These are phyloP conservation scores for Poecile atricapillus DNA, from an alignment of 2,113 vertebrate genomes.

Conservation along the genomic window DNA sequence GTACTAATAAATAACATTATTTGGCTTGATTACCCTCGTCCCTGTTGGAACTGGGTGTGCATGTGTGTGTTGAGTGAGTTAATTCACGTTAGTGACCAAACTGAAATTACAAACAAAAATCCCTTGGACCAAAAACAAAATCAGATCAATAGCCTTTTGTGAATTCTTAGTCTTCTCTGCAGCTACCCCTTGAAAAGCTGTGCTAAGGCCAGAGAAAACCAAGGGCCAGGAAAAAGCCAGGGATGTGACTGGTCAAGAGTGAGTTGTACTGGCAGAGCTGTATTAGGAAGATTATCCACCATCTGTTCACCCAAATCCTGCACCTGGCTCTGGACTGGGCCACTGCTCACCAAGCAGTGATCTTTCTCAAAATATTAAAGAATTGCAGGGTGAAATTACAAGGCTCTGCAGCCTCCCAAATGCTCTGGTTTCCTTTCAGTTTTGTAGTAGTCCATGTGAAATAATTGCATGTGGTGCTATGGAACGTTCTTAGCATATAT, in stretches of 20 bases:
- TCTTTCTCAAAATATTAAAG: constrained; percentile 10
- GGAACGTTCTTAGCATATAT: background rate
- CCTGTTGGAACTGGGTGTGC: background rate
- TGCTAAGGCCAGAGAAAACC: background rate
- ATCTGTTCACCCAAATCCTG: constrained; percentile 55
- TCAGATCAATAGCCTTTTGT: constrained; percentile 1
- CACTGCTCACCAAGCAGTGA: background rate
- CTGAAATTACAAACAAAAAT: background rate
- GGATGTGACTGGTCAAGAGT: constrained; percentile 11
- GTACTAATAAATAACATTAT: background rate
- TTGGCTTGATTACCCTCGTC: background rate
- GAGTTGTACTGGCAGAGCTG: constrained; percentile 30
- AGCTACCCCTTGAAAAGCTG: background rate
- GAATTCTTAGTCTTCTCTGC: background rate
- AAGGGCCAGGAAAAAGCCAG: background rate
- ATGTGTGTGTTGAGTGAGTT: background rate
- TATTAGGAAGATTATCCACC: constrained; percentile 41
- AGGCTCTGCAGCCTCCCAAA: background rate
- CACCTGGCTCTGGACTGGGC: constrained; percentile 27
- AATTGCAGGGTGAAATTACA: background rate
- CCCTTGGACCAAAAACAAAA: background rate
- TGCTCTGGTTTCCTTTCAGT: background rate
- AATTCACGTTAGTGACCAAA: background rate
- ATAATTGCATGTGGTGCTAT: background rate
- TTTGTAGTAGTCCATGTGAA: background rate